Conservation (phyloP, 2,888 invertebrate species). For the Conchocele bisecta region DNA sequence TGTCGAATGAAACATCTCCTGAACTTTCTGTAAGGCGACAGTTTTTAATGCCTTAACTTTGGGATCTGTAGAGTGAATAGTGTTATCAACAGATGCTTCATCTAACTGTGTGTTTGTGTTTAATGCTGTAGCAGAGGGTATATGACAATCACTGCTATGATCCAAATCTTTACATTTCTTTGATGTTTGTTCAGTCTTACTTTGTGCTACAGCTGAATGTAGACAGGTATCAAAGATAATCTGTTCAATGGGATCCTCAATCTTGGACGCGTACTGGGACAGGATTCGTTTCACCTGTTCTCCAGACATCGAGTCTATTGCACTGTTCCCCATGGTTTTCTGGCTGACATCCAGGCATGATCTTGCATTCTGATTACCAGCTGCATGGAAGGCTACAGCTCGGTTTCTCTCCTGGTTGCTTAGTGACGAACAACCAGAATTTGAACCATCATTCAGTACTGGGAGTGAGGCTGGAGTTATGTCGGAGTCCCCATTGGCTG, state of each 20-base stretch:
- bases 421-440: too few species aligned
- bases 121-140: too few species aligned
- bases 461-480: background rate
- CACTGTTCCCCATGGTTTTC: background rate
- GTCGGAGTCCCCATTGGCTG: background rate
- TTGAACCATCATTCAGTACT: too few species aligned
- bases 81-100: too few species aligned
- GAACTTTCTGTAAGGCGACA: too few species aligned
- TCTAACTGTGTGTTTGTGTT: too few species aligned
- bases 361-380: background rate
- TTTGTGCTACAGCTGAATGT: slow-evolving; percentile 35
- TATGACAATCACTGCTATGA: too few species aligned
- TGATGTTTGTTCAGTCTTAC: too few species aligned
- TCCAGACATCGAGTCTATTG: background rate
- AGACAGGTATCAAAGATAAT: slow-evolving; percentile 48
- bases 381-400: background rate
- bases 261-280: slow-evolving; percentile 35
- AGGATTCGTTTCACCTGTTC: slow-evolving; percentile 24
- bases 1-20: too few species aligned
- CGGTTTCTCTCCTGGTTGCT: background rate
- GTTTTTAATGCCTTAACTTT: too few species aligned
- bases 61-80: too few species aligned
- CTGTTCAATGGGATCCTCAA: slow-evolving; percentile 42
- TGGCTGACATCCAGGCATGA: background rate
- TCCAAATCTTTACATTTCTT: too few species aligned